Conservation (phyloP, 2,797 vertebrate species). For the Syngnathus rostellatus region DNA sequence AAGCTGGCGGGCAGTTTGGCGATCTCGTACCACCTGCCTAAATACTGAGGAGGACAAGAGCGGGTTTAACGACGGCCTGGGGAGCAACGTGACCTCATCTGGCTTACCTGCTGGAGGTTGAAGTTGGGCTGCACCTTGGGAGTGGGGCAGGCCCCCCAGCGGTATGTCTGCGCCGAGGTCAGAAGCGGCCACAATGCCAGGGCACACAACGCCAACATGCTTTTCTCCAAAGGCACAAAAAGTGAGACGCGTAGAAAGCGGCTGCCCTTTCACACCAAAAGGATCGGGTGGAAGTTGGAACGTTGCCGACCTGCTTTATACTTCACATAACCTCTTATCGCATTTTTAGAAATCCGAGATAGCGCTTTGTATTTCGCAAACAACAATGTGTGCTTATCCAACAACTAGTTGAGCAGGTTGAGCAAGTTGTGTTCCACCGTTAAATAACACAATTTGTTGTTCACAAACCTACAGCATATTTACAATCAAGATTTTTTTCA, state of each 20-base stretch:
- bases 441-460: neutral
- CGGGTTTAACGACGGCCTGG: neutral
- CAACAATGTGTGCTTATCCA: too few species aligned
- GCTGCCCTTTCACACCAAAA: neutral
- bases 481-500: neutral
- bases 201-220: slow-evolving; percentile 29
- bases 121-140: slow-evolving; percentile 70
- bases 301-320: too few species aligned
- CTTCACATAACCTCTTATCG: too few species aligned
- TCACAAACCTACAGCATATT: neutral
- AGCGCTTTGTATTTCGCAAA: neutral
- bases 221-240: neutral
- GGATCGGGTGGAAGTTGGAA: neutral
- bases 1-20: slow-evolving; percentile 76
- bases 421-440: neutral
- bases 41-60: slow-evolving; percentile 47
- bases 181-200: slow-evolving; percentile 48
- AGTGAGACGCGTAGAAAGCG: neutral
- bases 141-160: slow-evolving; percentile 64
- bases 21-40: slow-evolving; percentile 87
- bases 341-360: neutral
- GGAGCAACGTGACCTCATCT: neutral
- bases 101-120: slow-evolving; percentile 66
- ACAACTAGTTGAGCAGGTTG: neutral
- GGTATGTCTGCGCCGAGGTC: slow-evolving; percentile 60